These are phyloP conservation scores for Platichthys stellatus DNA, from an alignment of 2,113 vertebrate species.

Conservation along the genomic window DNA sequence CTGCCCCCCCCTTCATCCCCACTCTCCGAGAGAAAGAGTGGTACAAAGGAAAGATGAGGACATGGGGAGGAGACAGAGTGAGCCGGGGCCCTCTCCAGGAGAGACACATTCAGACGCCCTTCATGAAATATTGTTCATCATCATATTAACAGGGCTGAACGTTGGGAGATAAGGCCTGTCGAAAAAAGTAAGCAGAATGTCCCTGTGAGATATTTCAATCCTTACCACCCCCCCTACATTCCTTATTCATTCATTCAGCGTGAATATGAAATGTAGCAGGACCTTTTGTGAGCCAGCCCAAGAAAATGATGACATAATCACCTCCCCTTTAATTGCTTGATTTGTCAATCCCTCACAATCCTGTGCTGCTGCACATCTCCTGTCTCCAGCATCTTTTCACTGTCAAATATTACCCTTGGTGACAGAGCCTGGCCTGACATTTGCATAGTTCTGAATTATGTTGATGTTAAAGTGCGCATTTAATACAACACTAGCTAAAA, in stretches of 20 bases:
- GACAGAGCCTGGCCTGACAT: slow-evolving; percentile 49
- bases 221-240: slow-evolving; percentile 43
- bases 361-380: slow-evolving; percentile 18
- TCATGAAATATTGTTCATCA: slow-evolving; percentile 90
- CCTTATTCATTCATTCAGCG: slow-evolving; percentile 73
- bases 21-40: slow-evolving; percentile 82
- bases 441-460: slow-evolving; percentile 53
- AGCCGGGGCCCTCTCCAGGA: slow-evolving; percentile 82
- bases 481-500: slow-evolving; percentile 46
- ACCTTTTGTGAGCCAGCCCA: slow-evolving; percentile 64
- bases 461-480: slow-evolving; percentile 38
- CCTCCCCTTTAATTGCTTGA: slow-evolving; percentile 77
- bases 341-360: slow-evolving; percentile 74
- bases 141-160: slow-evolving; percentile 89
- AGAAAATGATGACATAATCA: slow-evolving; percentile 84
- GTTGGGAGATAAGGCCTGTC: slow-evolving; percentile 83
- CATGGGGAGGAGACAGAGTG: slow-evolving; percentile 74
- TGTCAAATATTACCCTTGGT: slow-evolving; percentile 47
- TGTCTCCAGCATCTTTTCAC: slow-evolving; percentile 40
- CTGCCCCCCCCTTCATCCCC: slow-evolving; percentile 80
- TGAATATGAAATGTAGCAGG: slow-evolving; percentile 76
- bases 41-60: slow-evolving; percentile 87
- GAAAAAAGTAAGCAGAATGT: slow-evolving; percentile 84
- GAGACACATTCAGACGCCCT: slow-evolving; percentile 83
- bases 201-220: slow-evolving; percentile 81